Evolutionary conservation across 2,888 invertebrate genomes (phyloP).

Genomic region (Schizaphis graminum): DNA sequence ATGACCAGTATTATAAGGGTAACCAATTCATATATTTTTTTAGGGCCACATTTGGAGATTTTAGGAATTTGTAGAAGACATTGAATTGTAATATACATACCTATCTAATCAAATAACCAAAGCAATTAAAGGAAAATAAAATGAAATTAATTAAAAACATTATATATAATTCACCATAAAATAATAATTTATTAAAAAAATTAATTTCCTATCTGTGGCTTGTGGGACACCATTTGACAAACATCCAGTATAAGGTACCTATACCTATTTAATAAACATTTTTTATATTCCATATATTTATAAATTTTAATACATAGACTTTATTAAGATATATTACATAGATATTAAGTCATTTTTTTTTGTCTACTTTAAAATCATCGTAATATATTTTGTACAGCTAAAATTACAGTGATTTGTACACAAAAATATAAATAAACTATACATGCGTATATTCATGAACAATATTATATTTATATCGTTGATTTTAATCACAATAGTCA

Average conservation of each 20-base stretch:
- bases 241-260: background rate
- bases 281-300: background rate
- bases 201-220: background rate
- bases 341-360: too few species aligned
- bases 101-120: background rate
- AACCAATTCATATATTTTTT: background rate
- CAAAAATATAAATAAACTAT: background rate
- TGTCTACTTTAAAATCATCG: background rate
- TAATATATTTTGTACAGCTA: background rate
- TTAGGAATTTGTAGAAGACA: accelerated
- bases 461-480: background rate
- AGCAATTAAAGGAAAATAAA: background rate
- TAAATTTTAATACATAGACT: too few species aligned
- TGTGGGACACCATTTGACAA: background rate
- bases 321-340: too few species aligned
- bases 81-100: background rate
- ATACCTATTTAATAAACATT: background rate
- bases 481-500: slow-evolving; percentile 23
- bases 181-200: background rate
- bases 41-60: background rate
- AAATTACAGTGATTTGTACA: background rate
- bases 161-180: background rate
- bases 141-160: background rate
- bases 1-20: background rate
- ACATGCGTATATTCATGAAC: background rate